A percentile compares a stretch with the other conserved stretches of the same genome.
Evolutionary conservation across 2,797 vertebrate species (phyloP).

Genomic region (Leucoraja ocellata): DNA sequence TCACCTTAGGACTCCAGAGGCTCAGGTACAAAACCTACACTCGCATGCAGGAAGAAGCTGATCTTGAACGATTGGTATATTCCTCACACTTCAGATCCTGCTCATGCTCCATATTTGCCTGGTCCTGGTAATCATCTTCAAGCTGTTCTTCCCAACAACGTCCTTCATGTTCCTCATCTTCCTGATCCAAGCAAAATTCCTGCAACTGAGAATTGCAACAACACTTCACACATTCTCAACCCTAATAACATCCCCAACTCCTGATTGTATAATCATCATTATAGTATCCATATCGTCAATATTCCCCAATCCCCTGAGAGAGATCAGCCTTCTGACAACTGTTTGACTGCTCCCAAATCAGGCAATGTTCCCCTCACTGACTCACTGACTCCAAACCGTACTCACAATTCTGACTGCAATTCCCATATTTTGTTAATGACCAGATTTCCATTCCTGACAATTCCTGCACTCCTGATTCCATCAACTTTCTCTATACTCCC

Average conservation of each 20-base stretch:
- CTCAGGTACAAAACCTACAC: slow-evolving; percentile 7
- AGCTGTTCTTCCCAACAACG: too few relatives aligned
- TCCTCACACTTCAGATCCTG: too few relatives aligned
- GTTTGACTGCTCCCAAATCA: too few relatives aligned
- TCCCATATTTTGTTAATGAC: neutral
- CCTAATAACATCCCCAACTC: too few relatives aligned
- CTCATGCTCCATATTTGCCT: too few relatives aligned
- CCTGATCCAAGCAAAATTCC: too few relatives aligned
- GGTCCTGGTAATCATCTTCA: too few relatives aligned
- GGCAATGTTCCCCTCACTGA: neutral
- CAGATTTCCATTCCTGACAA: neutral
- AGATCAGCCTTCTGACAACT: neutral
- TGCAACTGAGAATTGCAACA: too few relatives aligned
- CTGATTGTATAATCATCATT: too few relatives aligned
- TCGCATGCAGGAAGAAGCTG: neutral
- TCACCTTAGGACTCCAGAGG: neutral
- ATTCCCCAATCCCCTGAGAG: neutral
- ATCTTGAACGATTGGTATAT: neutral
- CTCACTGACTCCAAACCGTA: neutral
- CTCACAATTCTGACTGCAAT: neutral
- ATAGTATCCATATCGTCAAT: too few relatives aligned
- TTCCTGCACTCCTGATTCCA: neutral
- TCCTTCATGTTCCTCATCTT: too few relatives aligned
- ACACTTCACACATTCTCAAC: too few relatives aligned
- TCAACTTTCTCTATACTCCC: neutral